Base-by-base conservation (phyloP, 2,888 invertebrate species). In the Steinernema carpocapsae region DNA sequence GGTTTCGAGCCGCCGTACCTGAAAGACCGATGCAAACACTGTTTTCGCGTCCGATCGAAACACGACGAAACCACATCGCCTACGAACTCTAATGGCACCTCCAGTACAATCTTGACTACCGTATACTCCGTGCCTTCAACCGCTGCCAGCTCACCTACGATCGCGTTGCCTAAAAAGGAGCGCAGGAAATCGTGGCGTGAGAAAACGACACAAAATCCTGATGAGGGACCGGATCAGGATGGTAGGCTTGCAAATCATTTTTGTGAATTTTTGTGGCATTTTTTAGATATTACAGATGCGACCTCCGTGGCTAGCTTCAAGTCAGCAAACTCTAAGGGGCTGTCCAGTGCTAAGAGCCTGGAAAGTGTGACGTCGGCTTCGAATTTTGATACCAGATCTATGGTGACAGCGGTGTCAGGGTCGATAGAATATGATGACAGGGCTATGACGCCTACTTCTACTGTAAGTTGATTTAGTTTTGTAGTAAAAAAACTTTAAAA, bases 21-120 rank as follows among this genome's bases (percentile, higher is more conserved):
- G 46, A 88, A 87, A 77, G 88, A 88, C 37, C 82, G 88, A 32
- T 89, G 89, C 83, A 87, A 87, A 77, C 88, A 88, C 74, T 86
- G 86, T 64, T 85, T 83, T 76, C 77, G 82, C 46, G 80, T 79
- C 29, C 82, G 81, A 78, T 79, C 37, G 37, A 75, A 75, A 24
- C 75, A 75, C 46, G 75, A 75, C 17, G 75, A 75, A 12, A 45
- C 42, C 26, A 32, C 71, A 2, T 29, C 37, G 77, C 3, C 37
- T 37, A 37, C 37, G 37, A 37, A 37, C 37, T 37, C 37, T 10
- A 37, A 37, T 10, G 37, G 37, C 3, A 42, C 59, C 75, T 74
- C 64, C 75, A 37, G 37, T 37, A 10, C 4, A 37, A 22, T 48
- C 74, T 37, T 29, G 52, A 64, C 29, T 43, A 74, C 32, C 26